phyloP scores from a whole-genome alignment of 2,888 invertebrate species.

The Trisateles emortualis region DNA sequence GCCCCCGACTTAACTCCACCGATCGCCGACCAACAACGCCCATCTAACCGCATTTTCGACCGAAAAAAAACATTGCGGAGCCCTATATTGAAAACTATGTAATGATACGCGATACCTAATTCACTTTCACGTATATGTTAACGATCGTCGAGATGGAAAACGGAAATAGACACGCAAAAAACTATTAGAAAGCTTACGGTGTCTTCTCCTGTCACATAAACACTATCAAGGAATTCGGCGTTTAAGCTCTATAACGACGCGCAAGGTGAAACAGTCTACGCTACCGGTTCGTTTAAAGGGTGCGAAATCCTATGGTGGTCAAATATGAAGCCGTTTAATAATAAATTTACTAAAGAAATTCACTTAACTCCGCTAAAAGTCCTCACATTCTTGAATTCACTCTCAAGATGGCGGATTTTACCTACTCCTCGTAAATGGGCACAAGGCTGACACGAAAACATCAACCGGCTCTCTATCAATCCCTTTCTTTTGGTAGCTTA shows the following conservation, averaged over 20 bases:
- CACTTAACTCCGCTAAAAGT: constrained; percentile 82
- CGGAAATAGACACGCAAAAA: constrained; percentile 86
- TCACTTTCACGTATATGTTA: constrained; percentile 84
- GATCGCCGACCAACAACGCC: constrained; percentile 81
- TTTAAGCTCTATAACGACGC: constrained; percentile 69
- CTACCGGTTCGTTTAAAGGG: constrained; percentile 60
- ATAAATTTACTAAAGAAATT: constrained; percentile 79
- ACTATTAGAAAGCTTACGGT: constrained; percentile 87
- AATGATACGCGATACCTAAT: constrained; percentile 69
- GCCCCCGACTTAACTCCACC: constrained; percentile 69
- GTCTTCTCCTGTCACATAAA: constrained; percentile 86
- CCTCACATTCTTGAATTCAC: constrained; percentile 88
- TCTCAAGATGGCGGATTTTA: constrained; percentile 89
- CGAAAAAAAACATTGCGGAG: constrained; percentile 77
- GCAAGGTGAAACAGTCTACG: constrained; percentile 63
- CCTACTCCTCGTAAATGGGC: constrained; percentile 86
- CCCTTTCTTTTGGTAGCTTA: constrained; percentile 73
- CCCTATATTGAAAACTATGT: constrained; percentile 59
- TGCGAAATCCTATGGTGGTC: constrained; percentile 63
- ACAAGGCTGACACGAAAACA: constrained; percentile 88
- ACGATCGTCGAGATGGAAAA: constrained; percentile 83
- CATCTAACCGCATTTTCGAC: constrained; percentile 84
- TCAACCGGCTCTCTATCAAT: constrained; percentile 84
- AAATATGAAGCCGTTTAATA: constrained; percentile 79
- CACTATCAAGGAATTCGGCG: constrained; percentile 83